Evolutionary conservation across 2,797 vertebrate species (phyloP).

Genomic region (Siniperca undulata): DNA sequence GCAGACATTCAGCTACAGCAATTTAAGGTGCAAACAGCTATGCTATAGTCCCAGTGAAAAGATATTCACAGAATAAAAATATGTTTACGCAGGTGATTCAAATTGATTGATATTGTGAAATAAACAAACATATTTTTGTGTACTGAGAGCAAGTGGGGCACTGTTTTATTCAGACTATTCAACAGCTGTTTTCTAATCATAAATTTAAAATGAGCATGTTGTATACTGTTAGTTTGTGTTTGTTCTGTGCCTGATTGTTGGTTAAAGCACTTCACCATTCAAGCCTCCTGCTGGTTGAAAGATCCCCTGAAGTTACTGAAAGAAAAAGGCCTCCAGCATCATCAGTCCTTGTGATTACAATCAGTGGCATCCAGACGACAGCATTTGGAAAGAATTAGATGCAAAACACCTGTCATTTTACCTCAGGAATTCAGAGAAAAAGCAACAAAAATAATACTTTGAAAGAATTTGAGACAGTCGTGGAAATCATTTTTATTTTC

Average conservation of each 20-base stretch:
- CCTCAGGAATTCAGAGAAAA: conserved; percentile 57
- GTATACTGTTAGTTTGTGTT: conserved; percentile 69
- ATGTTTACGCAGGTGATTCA: conserved; percentile 64
- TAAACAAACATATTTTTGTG: conserved; percentile 69
- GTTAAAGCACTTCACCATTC: conserved; percentile 68
- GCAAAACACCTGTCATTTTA: conserved; percentile 81
- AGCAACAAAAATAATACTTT: conserved; percentile 46
- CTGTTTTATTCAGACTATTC: conserved; percentile 71
- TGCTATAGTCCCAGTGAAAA: conserved; percentile 3
- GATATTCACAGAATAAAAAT: conserved; percentile 35
- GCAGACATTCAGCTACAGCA: conserved; percentile 3
- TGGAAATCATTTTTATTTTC: conserved; percentile 17
- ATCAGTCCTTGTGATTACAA: conserved; percentile 83
- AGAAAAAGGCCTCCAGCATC: conserved; percentile 75
- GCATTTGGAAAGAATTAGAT: conserved; percentile 72
- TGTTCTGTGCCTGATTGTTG: conserved; percentile 76
- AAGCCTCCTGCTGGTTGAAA: conserved; percentile 76
- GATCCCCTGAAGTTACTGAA: conserved; percentile 76
- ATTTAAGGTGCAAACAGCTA: conserved; percentile 3
- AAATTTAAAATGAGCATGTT: conserved; percentile 71
- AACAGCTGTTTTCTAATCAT: conserved; percentile 76
- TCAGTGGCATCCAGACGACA: conserved; percentile 79
- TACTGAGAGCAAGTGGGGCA: conserved; percentile 41
- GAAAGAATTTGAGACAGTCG: conserved; percentile 29
- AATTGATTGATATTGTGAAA: conserved; percentile 64